Evolutionary conservation across 2,888 invertebrate species (phyloP), one percentile per base, ranked within the genome.

Genomic region (Tethea ocularis): DNA sequence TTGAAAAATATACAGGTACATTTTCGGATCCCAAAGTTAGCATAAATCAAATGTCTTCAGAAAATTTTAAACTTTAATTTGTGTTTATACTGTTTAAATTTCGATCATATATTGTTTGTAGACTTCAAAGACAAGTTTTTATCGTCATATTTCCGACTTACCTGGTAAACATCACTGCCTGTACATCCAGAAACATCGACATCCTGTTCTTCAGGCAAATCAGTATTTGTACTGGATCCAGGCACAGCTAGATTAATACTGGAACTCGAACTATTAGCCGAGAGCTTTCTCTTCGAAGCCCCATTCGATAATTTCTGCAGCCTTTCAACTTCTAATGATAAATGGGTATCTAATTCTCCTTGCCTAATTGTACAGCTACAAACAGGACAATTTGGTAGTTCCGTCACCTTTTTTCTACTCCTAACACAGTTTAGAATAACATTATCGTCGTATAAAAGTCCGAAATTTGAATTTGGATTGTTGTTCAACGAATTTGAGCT

Each of bases 331-430:
- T 98, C 98, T 63, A 96, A 93, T 55, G 95, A 89, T 68, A 97
- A 95, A 88, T 98, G 98, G 26, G 95, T 93, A 71, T 97, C 97
- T n/a, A 98, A 91, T 84, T 98, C 98, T 1, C 96, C 95, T 1
- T 95, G 94, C 55, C 97, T 93, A 52, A 98, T 94, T 2, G 97
- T 97, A 63, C 97, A 95, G 65, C 98, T 96, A 84, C 98, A 98
- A 1, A 97, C 96, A 0, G 98, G 98, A 84, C 98, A 98, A 83
- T 94, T 96, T n/a, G 95, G 94, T 15, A 96, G 94, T 76, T 96
- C 96, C 8, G 93, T 83, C 61, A 94, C 94, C 83, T 94, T 94
- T 74, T 94, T 94, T 61, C 95, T 93, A 75, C 90, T 94, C 68
- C 95, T 88, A 58, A 93, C 93, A 67, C 88, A 86, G 74, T 92